Evolutionary conservation across 2,888 invertebrate genomes (phyloP), one percentile per base, ranked within the genome.

Genomic region (Carcina quercana): DNA sequence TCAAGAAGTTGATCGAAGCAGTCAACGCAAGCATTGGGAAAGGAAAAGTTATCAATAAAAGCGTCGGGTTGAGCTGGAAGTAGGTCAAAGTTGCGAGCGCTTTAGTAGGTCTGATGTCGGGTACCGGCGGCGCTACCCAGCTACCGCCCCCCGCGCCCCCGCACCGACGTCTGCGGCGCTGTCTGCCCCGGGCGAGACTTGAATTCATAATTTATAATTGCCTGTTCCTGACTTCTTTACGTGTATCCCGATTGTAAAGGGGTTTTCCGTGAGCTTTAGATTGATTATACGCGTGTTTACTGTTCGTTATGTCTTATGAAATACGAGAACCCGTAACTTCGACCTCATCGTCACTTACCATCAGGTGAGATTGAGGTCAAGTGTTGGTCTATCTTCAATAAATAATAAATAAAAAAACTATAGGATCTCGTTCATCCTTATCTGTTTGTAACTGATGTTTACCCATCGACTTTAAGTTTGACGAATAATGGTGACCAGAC

Each of bases 71-170:
- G n/a, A n/a, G 46, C 49, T 32, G 32, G 32, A 71, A 75, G 58
- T 78, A 42, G 79, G 80, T 79, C 80, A 79, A 68, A 65, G 62
- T 63, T 68, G 59, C 47, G 43, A 53, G 35, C 39, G 47, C 53
- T 66, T 60, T 63, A 59, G 62, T 68, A 44, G 63, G 63, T 58
- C 53, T 60, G 65, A 45, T 34, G 33, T 13, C 14, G 30, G 20
- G 14, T 29, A 14, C 21, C 21, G n/a, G 30, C 24, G 30, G 14
- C 13, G 24, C n/a, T n/a, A n/a, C n/a, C 31, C 31, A 27, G 13
- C 28, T 28, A n/a, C n/a, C n/a, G n/a, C n/a, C n/a, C n/a, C n/a
- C n/a, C n/a, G n/a, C n/a, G n/a, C n/a, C n/a, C n/a, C n/a, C n/a
- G n/a, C n/a, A n/a, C n/a, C n/a, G n/a, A n/a, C 37, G 50, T 50